phyloP scores from a whole-genome alignment of 2,113 vertebrate genomes.

The Tachycineta bicolor region DNA sequence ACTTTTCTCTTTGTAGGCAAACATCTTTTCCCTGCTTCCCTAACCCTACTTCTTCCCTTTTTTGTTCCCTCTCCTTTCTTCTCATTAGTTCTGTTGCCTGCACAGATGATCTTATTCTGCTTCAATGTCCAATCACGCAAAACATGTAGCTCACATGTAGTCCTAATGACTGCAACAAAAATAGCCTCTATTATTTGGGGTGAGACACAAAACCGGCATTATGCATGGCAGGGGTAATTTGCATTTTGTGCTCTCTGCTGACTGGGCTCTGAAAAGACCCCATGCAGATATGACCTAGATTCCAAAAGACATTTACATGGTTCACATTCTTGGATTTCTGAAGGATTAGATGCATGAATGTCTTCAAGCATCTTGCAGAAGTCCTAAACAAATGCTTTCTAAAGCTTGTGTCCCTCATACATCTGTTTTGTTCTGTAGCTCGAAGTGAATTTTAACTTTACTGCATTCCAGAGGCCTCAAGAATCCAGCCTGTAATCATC shows the following conservation, averaged over 20 bases:
- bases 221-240: constrained; percentile 46
- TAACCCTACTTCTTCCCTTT: constrained; percentile 23
- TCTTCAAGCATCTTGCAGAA: constrained; percentile 28
- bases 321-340: constrained; percentile 55
- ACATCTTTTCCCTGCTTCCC: not conserved
- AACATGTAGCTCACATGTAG: constrained; percentile 49
- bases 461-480: not conserved
- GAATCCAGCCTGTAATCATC: not conserved
- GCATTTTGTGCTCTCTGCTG: constrained; percentile 58
- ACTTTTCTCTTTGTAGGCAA: constrained; percentile 43
- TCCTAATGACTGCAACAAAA: constrained; percentile 44
- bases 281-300: constrained; percentile 57
- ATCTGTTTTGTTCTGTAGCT: not conserved
- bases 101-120: constrained; percentile 27
- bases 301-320: constrained; percentile 31
- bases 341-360: constrained; percentile 37
- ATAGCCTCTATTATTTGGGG: constrained; percentile 42
- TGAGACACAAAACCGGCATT: constrained; percentile 29
- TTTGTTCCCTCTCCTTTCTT: constrained; percentile 38
- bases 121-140: constrained; percentile 39
- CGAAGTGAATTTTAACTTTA: not conserved
- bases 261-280: constrained; percentile 47
- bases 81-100: constrained; percentile 40
- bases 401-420: not conserved
- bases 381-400: constrained; percentile 2